phyloP scores from a whole-genome alignment of 2,113 vertebrate genomes.

The Ancistrus triradiatus region DNA sequence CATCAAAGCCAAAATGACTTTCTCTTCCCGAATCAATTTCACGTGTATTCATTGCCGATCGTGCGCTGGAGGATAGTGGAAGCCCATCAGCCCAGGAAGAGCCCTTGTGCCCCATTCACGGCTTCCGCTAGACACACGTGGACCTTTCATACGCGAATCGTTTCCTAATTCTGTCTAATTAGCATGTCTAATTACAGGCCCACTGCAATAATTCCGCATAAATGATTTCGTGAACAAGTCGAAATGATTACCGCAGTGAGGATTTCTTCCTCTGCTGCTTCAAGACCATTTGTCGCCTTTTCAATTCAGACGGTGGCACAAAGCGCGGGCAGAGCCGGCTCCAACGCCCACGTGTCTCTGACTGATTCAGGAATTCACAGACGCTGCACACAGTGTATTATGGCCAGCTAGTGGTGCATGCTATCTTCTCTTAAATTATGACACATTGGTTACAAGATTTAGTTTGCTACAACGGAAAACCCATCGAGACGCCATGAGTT shows the following conservation, averaged over 20 bases:
- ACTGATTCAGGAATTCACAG: too few relatives aligned
- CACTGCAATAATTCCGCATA: slow-evolving; percentile 65
- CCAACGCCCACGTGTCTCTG: too few relatives aligned
- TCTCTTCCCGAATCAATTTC: slow-evolving; percentile 50
- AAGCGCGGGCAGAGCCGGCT: slow-evolving; percentile 49
- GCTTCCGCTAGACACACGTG: slow-evolving; percentile 12
- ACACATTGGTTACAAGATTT: too few relatives aligned
- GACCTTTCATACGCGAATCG: slow-evolving; percentile 23
- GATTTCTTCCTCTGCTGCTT: slow-evolving; percentile 51
- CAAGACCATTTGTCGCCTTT: slow-evolving; percentile 53
- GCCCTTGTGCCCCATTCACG: neutral
- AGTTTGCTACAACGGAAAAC: too few relatives aligned
- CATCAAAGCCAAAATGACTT: slow-evolving; percentile 53
- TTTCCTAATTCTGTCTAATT: slow-evolving; percentile 66
- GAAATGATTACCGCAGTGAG: slow-evolving; percentile 66
- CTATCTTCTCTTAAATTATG: too few relatives aligned
- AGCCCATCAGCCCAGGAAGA: neutral
- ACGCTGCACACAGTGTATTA: too few relatives aligned
- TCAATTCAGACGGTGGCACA: slow-evolving; percentile 61
- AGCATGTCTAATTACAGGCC: slow-evolving; percentile 71
- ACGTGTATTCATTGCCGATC: slow-evolving; percentile 44
- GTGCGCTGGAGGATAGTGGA: neutral
- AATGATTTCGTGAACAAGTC: slow-evolving; percentile 66
- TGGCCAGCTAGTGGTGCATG: too few relatives aligned
- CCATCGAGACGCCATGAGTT: too few relatives aligned